phyloP scores from a whole-genome alignment of 1,140 invertebrate species.

The Dryas iulia region DNA sequence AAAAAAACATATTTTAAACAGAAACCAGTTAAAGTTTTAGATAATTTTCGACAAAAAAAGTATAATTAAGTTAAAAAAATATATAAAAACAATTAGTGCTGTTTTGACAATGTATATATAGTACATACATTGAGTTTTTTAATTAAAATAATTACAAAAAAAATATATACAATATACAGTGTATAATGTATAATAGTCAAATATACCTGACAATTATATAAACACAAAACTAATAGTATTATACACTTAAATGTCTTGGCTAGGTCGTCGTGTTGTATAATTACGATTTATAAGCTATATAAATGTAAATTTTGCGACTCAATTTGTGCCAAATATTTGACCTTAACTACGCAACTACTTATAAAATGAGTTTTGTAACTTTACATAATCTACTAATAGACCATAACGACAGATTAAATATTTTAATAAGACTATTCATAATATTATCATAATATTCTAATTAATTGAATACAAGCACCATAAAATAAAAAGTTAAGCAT shows the following conservation, averaged over 20 bases:
- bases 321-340: constrained; percentile 30
- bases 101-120: neutral
- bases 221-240: neutral
- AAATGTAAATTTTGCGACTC: constrained; percentile 23
- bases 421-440: constrained; percentile 1
- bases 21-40: no score
- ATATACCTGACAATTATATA: neutral
- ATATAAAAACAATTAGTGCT: neutral
- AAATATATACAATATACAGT: neutral
- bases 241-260: neutral
- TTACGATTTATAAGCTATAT: constrained; percentile 11
- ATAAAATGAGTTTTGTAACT: constrained; percentile 28
- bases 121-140: no score
- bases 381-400: constrained; percentile 20
- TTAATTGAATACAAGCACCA: neutral
- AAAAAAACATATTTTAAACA: no score
- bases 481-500: neutral
- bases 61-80: neutral
- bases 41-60: no score
- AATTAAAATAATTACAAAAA: no score
- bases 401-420: neutral
- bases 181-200: no score
- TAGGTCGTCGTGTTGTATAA: constrained; percentile 6
- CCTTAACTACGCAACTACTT: constrained; percentile 28
- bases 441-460: neutral